Evolutionary conservation across 2,113 vertebrate genomes (phyloP).

Genomic region (Alouatta palliata): DNA sequence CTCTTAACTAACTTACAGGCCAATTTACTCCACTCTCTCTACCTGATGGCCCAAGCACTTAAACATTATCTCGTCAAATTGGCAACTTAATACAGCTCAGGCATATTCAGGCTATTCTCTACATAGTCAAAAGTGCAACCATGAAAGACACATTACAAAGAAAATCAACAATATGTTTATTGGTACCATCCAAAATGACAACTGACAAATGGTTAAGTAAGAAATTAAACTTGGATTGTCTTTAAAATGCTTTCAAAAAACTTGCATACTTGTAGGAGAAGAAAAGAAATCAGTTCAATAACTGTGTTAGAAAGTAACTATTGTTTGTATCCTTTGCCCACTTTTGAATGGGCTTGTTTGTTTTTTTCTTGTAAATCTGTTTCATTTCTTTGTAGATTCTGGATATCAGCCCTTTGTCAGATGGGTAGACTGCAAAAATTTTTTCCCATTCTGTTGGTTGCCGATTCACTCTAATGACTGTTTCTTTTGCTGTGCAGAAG

Average conservation of each 20-base stretch:
- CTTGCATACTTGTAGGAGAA: neutral
- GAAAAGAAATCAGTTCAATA: neutral
- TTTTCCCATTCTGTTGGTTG: too few species aligned
- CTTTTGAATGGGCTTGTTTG: too few species aligned
- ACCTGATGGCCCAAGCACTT: neutral
- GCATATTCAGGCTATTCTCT: neutral
- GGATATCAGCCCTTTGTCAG: too few species aligned
- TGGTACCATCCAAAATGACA: neutral
- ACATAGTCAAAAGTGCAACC: neutral
- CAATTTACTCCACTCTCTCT: neutral
- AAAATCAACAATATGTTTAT: neutral
- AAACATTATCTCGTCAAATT: slow-evolving; percentile 15
- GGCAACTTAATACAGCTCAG: neutral
- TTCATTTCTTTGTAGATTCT: too few species aligned
- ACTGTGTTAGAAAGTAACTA: neutral
- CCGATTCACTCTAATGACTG: too few species aligned
- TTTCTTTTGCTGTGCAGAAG: too few species aligned
- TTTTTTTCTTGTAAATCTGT: too few species aligned
- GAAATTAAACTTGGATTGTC: neutral
- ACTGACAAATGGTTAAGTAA: neutral
- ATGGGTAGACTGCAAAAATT: too few species aligned
- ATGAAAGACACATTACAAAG: neutral
- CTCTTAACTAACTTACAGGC: neutral
- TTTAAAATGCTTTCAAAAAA: neutral
- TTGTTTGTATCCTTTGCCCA: neutral